Evolutionary conservation across 2,113 vertebrate species (phyloP).

Genomic region (Glaucidium brasilianum): DNA sequence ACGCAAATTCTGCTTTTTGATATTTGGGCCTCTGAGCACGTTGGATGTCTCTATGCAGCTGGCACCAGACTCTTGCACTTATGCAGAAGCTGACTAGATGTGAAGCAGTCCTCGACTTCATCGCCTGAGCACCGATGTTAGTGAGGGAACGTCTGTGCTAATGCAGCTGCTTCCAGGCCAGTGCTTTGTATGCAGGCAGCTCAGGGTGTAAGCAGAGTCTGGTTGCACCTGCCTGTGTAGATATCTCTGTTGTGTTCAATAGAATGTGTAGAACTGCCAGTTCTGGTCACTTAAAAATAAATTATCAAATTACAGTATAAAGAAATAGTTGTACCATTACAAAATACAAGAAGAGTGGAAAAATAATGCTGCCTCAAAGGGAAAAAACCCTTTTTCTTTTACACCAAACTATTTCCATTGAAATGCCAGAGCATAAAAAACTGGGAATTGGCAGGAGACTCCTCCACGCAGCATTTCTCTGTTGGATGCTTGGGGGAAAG

Average conservation of each 20-base stretch:
- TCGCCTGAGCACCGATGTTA: background rate
- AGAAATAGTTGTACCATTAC: background rate
- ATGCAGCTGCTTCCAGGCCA: background rate
- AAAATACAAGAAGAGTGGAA: background rate
- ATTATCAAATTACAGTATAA: background rate
- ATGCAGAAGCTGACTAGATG: background rate
- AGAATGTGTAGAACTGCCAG: conserved; percentile 23
- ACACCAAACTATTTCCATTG: conserved; percentile 10
- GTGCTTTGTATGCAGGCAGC: background rate
- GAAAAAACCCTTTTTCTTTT: background rate
- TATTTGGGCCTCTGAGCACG: background rate
- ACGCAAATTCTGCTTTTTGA: background rate
- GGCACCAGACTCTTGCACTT: background rate
- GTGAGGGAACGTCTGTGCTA: background rate
- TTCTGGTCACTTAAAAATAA: conserved; percentile 45
- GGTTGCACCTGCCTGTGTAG: background rate
- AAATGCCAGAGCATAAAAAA: conserved; percentile 4
- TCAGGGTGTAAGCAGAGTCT: background rate
- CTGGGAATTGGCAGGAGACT: conserved; percentile 18
- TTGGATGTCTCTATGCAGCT: background rate
- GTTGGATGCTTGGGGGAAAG: background rate
- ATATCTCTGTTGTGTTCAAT: background rate
- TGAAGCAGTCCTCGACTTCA: background rate
- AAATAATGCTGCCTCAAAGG: background rate
- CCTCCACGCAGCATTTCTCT: background rate